Conservation (phyloP, 2,113 vertebrate species). For the Dipodomys merriami region DNA sequence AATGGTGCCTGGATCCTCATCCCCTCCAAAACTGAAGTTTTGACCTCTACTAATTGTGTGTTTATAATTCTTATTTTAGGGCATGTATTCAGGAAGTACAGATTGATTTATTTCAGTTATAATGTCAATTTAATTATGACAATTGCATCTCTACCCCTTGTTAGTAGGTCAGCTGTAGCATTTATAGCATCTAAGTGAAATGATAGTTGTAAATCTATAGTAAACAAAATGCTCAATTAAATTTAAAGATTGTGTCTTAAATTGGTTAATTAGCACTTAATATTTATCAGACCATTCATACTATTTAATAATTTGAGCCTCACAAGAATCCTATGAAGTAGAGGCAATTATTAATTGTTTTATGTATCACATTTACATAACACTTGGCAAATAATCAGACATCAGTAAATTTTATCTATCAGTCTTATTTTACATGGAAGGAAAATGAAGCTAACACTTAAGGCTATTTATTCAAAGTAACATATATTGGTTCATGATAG, state of each 20-base stretch:
- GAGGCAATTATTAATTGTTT: background rate
- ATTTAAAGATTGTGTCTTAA: conserved; percentile 12
- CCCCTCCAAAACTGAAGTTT: no score
- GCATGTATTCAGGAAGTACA: background rate
- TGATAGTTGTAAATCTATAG: background rate
- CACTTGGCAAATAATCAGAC: background rate
- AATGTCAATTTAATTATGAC: background rate
- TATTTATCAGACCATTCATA: background rate
- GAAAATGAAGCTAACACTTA: conserved; percentile 17
- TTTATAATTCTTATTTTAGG: background rate
- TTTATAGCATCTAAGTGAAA: background rate
- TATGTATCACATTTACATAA: background rate
- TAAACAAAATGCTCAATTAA: background rate
- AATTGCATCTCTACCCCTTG: background rate
- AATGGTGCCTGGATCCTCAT: background rate
- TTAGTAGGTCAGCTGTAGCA: background rate
- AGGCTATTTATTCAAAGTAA: background rate
- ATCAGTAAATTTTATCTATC: background rate
- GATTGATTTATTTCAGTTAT: background rate
- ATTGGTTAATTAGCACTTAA: conserved; percentile 9
- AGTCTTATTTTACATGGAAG: conserved; percentile 24
- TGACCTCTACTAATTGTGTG: background rate
- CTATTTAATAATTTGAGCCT: conserved; percentile 10
- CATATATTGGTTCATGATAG: background rate
- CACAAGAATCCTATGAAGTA: background rate